phyloP scores from a whole-genome alignment of 2,888 invertebrate species.

The Autographa gamma region DNA sequence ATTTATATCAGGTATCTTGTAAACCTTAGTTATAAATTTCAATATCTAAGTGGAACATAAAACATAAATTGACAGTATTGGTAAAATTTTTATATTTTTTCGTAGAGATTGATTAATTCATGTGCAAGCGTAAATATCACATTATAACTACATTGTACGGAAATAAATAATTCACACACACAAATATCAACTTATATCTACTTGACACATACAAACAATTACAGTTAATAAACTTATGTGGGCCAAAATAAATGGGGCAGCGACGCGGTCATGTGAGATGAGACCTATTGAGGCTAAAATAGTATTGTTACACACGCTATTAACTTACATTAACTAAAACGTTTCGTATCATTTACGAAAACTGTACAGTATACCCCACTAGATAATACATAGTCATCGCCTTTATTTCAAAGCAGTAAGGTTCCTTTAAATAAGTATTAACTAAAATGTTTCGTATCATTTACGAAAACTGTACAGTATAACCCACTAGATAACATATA shows the following conservation, averaged over 20 bases:
- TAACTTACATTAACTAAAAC: constrained; percentile 8
- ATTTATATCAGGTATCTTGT: too few relatives aligned
- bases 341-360: not conserved
- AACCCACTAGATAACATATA: not conserved
- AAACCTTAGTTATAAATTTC: too few relatives aligned
- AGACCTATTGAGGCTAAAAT: constrained; percentile 31
- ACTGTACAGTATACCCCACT: not conserved
- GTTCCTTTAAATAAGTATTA: not conserved
- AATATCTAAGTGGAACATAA: too few relatives aligned
- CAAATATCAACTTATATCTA: constrained; percentile 6
- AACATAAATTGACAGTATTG: too few relatives aligned
- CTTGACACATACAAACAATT: constrained; percentile 21
- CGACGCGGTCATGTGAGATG: constrained; percentile 30
- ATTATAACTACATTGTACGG: too few relatives aligned
- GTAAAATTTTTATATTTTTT: too few relatives aligned
- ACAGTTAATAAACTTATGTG: constrained; percentile 32
- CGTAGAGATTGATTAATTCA: too few relatives aligned
- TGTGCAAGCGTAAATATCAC: too few relatives aligned
- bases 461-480: not conserved
- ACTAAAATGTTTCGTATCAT: not conserved
- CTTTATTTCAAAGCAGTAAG: not conserved
- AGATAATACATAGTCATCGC: not conserved
- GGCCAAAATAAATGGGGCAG: constrained; percentile 49
- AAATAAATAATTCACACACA: not conserved
- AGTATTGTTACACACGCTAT: constrained; percentile 27